Evolutionary conservation across 2,113 vertebrate species (phyloP), one percentile per base, ranked within the genome.

Genomic region (Okapia johnstoni): DNA sequence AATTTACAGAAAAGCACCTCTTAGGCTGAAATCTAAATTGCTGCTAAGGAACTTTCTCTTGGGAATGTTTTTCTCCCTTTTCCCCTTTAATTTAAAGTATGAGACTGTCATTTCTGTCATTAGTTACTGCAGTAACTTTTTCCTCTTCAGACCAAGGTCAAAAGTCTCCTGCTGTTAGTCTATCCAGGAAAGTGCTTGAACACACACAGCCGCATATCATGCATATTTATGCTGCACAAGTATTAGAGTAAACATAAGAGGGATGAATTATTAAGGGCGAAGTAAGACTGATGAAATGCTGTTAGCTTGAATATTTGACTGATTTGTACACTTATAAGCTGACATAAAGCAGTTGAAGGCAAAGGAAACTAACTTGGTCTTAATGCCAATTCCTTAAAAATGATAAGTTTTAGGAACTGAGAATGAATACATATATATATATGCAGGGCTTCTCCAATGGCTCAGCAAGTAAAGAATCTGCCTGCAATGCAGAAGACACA

Each of bases 181-280:
- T 99, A 99, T 99, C 99, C 98, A 98, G 98, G 98, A 99, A 98
- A 95, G 98, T 97, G 98, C 98, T 97, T 57, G 93, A 89, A 97
- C 96, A 96, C 97, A 98, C 98, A 93, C 92, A 97, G 95, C 89
- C n/a, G 57, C 76, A 92, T 86, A 96, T 99, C 99, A 99, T 99
- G 99, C 99, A 99, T 99, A 99, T 99, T 99, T 99, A 99, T 98
- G 97, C 98, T 99, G 98, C 98, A 98, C 99, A 99, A 99, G 99
- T 99, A 99, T 99, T 99, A 99, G 98, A 99, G 99, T 99, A 99
- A 99, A 99, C 99, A 99, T 99, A 99, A 99, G 98, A 98, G 97
- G 98, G 98, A 99, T 99, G 99, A 99, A 99, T 99, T 99, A 99
- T 99, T 99, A 98, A 99, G 98, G 98, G 93, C 96, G 98, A 99